Evolutionary conservation across 2,113 vertebrate genomes (phyloP).

Genomic region (Bagarius yarrelli): DNA sequence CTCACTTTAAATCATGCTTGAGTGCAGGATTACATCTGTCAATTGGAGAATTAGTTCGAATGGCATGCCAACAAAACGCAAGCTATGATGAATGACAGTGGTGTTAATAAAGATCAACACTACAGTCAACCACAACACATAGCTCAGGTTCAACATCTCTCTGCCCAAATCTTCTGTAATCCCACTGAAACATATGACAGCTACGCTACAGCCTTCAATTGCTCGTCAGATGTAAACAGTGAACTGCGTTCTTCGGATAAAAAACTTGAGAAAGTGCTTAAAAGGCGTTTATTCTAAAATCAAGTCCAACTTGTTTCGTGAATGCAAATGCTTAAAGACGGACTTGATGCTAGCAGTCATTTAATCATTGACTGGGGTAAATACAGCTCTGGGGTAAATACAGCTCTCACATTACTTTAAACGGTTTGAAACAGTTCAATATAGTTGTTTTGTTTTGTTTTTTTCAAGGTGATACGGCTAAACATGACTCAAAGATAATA

Average conservation of each 20-base stretch:
- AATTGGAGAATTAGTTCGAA: not conserved
- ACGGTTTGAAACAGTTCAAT: slow-evolving; percentile 1
- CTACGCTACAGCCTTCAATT: not conserved
- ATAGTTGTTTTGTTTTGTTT: too few species aligned
- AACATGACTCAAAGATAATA: not conserved
- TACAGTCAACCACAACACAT: not conserved
- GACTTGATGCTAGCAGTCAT: not conserved
- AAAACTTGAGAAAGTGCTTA: not conserved
- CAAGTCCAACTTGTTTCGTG: not conserved
- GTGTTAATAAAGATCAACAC: slow-evolving; percentile 1
- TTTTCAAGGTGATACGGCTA: not conserved
- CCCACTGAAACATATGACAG: not conserved
- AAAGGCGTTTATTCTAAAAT: not conserved
- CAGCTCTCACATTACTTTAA: not conserved
- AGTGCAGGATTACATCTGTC: not conserved
- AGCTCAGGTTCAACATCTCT: not conserved
- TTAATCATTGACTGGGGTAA: slow-evolving; percentile 6
- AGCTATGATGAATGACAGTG: not conserved
- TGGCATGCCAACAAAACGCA: not conserved
- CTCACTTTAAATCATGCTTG: not conserved
- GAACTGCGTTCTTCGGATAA: not conserved
- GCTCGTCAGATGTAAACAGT: not conserved
- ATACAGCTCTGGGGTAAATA: not conserved
- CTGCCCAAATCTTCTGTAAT: slow-evolving; percentile 8
- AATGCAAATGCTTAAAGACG: not conserved